These are phyloP conservation scores for Erythrocercus mccallii DNA, from an alignment of 2,113 vertebrate genomes.

Conservation along the genomic window DNA sequence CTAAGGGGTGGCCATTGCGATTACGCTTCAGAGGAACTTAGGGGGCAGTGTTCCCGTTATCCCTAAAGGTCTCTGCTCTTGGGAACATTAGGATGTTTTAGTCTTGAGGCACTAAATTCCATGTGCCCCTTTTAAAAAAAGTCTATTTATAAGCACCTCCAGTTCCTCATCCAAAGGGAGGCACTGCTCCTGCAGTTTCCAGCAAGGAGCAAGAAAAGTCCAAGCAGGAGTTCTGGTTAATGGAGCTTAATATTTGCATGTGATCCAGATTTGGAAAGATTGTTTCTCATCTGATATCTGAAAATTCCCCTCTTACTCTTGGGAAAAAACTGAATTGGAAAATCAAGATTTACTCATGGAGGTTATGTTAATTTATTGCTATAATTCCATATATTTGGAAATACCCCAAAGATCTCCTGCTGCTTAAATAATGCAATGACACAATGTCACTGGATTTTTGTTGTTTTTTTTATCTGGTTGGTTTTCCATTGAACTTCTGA, in stretches of 20 bases:
- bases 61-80: background rate
- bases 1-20: background rate
- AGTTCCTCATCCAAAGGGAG: background rate
- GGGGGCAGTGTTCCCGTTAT: background rate
- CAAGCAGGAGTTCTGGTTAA: background rate
- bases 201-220: background rate
- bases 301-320: background rate
- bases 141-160: background rate
- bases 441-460: background rate
- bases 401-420: background rate
- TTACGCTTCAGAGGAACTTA: background rate
- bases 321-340: background rate
- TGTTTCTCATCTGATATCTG: background rate
- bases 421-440: background rate
- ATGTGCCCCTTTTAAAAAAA: background rate
- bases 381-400: background rate
- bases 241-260: background rate
- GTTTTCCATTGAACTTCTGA: background rate
- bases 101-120: background rate
- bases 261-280: background rate
- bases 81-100: background rate
- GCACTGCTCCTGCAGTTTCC: background rate
- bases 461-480: background rate
- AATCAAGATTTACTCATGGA: background rate
- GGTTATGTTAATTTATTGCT: background rate